phyloP scores from a whole-genome alignment of 2,888 invertebrate genomes.

The Coenonympha arcania region DNA sequence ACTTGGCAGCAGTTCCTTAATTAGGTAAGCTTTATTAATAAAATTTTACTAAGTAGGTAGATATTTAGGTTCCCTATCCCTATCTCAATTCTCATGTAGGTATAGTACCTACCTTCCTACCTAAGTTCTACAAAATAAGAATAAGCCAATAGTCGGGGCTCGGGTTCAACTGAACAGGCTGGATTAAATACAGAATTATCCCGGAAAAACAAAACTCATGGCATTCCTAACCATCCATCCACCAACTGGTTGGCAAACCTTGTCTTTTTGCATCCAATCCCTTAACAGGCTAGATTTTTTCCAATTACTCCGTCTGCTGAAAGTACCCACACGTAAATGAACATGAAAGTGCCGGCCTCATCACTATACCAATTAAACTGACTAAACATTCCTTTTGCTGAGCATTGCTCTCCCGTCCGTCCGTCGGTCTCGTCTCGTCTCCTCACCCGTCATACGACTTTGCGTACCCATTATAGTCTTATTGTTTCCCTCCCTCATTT shows the following conservation, averaged over 20 bases:
- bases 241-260: conserved; percentile 25
- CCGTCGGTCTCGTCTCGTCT: conserved; percentile 18
- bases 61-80: too few species aligned
- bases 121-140: too few species aligned
- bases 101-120: too few species aligned
- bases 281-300: conserved; percentile 44
- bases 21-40: too few species aligned
- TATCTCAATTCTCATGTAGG: too few species aligned
- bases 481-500: conserved; percentile 18
- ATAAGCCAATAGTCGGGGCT: too few species aligned
- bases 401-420: conserved; percentile 26
- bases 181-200: not conserved
- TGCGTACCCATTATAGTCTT: conserved; percentile 18
- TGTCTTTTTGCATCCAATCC: conserved; percentile 26
- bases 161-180: too few species aligned
- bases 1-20: too few species aligned
- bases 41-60: too few species aligned
- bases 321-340: too few species aligned
- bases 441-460: conserved; percentile 20
- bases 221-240: conserved; percentile 15
- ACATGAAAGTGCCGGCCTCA: conserved; percentile 35
- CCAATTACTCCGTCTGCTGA: conserved; percentile 54
- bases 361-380: conserved; percentile 43
- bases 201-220: not conserved
- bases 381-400: conserved; percentile 43